Percentiles rank a stretch among this genome's conserved stretches.
Conservation (phyloP, 1,140 invertebrate species). For the Apis cerana region DNA sequence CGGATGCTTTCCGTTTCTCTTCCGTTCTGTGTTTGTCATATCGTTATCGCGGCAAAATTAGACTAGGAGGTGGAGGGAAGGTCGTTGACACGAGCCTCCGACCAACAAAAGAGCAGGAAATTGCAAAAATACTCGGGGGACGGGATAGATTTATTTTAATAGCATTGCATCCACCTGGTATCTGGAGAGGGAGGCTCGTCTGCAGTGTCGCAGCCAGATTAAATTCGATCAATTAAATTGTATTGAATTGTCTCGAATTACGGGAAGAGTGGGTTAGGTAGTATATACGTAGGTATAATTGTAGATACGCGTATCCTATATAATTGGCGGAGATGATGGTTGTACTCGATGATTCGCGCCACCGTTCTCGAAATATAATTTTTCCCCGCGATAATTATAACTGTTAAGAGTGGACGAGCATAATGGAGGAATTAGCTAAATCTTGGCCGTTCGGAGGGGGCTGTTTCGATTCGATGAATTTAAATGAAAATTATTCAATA, state of each 20-base stretch:
- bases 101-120: slow-evolving; percentile 32
- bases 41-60: slow-evolving; percentile 41
- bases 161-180: background rate
- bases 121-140: slow-evolving; percentile 23
- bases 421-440: slow-evolving; percentile 1
- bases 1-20: slow-evolving; percentile 28
- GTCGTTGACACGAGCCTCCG: slow-evolving; percentile 6
- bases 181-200: too few species aligned
- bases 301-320: background rate
- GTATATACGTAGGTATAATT: background rate
- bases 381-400: slow-evolving; percentile 7
- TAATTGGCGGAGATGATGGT: background rate
- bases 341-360: slow-evolving; percentile 10
- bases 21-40: slow-evolving; percentile 20
- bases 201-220: background rate
- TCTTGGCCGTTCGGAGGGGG: background rate
- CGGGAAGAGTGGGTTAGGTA: background rate
- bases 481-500: background rate
- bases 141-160: slow-evolving; percentile 2
- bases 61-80: background rate
- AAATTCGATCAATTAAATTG: slow-evolving; percentile 38
- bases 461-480: background rate
- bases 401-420: background rate
- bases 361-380: slow-evolving; percentile 8
- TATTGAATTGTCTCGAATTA: background rate